Evolutionary conservation across 2,113 vertebrate species (phyloP).

Genomic region (Centropus bengalensis): DNA sequence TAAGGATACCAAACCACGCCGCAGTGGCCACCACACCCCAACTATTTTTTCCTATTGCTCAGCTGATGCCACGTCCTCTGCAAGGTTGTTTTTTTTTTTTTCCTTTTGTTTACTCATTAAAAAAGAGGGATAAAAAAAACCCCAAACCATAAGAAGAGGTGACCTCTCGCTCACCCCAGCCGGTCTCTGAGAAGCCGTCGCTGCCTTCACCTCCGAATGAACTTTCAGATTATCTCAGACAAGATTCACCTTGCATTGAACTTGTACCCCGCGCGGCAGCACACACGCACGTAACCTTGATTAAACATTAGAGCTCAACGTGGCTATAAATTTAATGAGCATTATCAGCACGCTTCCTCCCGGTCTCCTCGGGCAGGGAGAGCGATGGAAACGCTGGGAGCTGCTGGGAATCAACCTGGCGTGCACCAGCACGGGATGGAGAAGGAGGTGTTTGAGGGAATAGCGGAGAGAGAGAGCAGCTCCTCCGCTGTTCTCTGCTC

Average conservation of each 20-base stretch:
- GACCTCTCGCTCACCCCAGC: conserved; percentile 77
- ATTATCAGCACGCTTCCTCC: conserved; percentile 67
- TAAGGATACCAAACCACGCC: background rate
- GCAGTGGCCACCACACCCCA: background rate
- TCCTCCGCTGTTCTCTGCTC: background rate
- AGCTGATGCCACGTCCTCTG: conserved; percentile 66
- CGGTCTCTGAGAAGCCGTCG: conserved; percentile 70
- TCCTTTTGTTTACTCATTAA: conserved; percentile 70
- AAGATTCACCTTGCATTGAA: conserved; percentile 87
- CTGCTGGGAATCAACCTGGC: background rate
- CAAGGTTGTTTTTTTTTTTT: conserved; percentile 42
- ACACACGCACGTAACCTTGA: conserved; percentile 76
- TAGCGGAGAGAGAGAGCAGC: background rate
- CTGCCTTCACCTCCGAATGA: conserved; percentile 87
- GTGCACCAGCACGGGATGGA: accelerated
- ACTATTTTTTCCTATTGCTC: background rate
- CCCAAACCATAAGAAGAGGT: background rate
- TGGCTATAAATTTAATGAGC: conserved; percentile 72
- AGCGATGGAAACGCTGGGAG: background rate
- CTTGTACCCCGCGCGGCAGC: conserved; percentile 75
- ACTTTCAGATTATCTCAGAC: conserved; percentile 84
- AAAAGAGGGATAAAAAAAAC: conserved; percentile 31
- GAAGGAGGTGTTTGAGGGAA: background rate
- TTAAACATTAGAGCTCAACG: conserved; percentile 69
- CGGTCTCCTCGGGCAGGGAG: conserved; percentile 34